Conservation (phyloP, 1,140 invertebrate species). For the Trypoxylus dichotomus region DNA sequence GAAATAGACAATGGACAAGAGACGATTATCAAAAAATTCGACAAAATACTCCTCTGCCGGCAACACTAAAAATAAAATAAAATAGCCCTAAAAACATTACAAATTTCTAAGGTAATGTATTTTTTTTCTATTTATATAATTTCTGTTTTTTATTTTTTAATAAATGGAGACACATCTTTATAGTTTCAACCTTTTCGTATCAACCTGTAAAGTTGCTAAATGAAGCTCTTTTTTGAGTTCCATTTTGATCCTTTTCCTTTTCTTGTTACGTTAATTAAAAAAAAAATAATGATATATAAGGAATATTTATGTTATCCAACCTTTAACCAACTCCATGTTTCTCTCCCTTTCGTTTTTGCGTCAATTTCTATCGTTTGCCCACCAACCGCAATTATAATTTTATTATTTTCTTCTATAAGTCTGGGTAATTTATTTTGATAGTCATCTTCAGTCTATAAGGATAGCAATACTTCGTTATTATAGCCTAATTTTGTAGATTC, state of each 20-base stretch:
- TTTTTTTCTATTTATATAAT: neutral
- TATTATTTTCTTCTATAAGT: constrained; percentile 54
- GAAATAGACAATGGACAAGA: constrained; percentile 34
- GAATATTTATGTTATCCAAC: constrained; percentile 52
- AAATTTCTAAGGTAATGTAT: constrained; percentile 3
- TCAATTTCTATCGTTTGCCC: constrained; percentile 64
- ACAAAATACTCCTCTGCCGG: constrained; percentile 40
- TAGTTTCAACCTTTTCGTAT: constrained; percentile 30
- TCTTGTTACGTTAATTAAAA: neutral
- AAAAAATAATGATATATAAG: neutral
- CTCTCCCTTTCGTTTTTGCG: constrained; percentile 60
- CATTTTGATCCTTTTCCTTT: neutral
- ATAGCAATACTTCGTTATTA: neutral
- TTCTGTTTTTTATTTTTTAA: constrained; percentile 6
- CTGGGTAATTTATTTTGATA: constrained; percentile 43
- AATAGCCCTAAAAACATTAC: constrained; percentile 34
- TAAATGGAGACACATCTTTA: constrained; percentile 47
- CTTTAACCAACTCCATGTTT: constrained; percentile 69
- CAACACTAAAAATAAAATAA: constrained; percentile 37
- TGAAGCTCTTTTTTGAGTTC: neutral
- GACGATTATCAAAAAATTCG: constrained; percentile 36
- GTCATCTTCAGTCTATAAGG: constrained; percentile 39
- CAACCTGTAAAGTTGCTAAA: neutral
- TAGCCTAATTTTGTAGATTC: neutral
- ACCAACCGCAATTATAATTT: constrained; percentile 59